Base-by-base conservation (phyloP, 2,888 invertebrate genomes). In the Theodoxus fluviatilis region DNA sequence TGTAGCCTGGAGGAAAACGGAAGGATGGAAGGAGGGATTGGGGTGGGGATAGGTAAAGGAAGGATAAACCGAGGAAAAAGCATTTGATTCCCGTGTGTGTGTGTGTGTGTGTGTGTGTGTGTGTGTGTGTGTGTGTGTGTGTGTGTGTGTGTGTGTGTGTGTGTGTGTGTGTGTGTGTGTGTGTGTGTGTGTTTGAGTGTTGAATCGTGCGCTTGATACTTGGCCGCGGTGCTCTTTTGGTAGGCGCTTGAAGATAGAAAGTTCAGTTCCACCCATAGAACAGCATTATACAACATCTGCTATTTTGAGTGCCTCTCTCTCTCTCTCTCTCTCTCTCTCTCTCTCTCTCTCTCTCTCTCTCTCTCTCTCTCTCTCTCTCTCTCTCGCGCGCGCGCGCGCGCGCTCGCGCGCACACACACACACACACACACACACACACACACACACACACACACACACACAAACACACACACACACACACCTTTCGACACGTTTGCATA, bases 401-500 rank as follows among this genome's bases (percentile, higher is more conserved):
- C 28, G 28, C 31, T 15, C n/a, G 22, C 35, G 33, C 28, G 18
- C 31, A 4, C 28, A 47, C n/a, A 52, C 37, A 25, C 12, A 25
- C 35, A 37, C 22, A 12, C 15, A 9, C 12, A 22, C n/a, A 7
- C 7, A 35, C 22, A 3, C 1, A 57, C 35, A 57, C 1, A 3
- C 57, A 57, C 57, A 57, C 57, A 57, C 25, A 57, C 57, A 7
- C 57, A 57, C 52, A 52, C 52, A 52, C 12, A 57, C 57, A 57
- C 57, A 57, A 25, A 57, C 57, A 57, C 12, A 57, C 57, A 57
- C 57, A 57, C 57, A 57, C 57, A 57, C 12, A 57, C 57, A 57
- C 57, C n/a, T n/a, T n/a, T n/a, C n/a, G n/a, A n/a, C n/a, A n/a
- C n/a, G n/a, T n/a, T n/a, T n/a, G n/a, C n/a, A n/a, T n/a, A n/a